Evolutionary conservation across 2,113 vertebrate genomes (phyloP), one percentile per base, ranked within the genome.

Genomic region (Muntiacus reevesi): DNA sequence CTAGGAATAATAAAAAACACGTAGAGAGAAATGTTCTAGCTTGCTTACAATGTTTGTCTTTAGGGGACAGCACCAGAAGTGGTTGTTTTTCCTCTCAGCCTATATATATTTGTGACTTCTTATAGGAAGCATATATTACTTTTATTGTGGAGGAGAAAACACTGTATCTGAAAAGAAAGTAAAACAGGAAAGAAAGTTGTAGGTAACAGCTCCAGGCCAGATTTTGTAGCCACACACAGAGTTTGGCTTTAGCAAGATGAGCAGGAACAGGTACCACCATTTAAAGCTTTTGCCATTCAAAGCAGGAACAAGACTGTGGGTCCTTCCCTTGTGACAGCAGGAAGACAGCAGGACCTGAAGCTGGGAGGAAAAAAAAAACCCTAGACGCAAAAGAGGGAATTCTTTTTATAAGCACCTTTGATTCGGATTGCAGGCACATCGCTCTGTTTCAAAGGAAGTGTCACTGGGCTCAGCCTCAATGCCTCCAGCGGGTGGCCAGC

Each of bases 331-430:
- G 12, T 87, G 94, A 95, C 88, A 96, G 96, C 94, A 84, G 91
- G 89, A 82, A 82, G 96, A 91, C 71, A 85, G 95, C 92, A 45
- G 95, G 94, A 91, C 52, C 60, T 87, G 60, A 86, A 95, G 12
- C 64, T 52, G 16, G 30, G 74, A 43, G 52, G 74, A 27, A 50
- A 50, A 67, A 83, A 74, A 85, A 86, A 47, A 43, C 36, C 9
- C n/a, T 19, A 93, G 57, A 79, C 67, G 97, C 95, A 33, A 94
- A 97, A 97, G 86, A 62, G 15, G 88, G 89, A 85, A 67, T 95
- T 87, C 91, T 98, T 98, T 98, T 98, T 89, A 95, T 89, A 97
- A 98, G 95, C 79, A 93, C 74, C 93, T 97, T 97, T 97, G 97
- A 97, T 95, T 89, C 87, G 47, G 76, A 71, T 85, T 5, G 36